These are phyloP conservation scores for Rhopalosiphum maidis DNA, from an alignment of 1,140 invertebrate species.

Conservation along the genomic window DNA sequence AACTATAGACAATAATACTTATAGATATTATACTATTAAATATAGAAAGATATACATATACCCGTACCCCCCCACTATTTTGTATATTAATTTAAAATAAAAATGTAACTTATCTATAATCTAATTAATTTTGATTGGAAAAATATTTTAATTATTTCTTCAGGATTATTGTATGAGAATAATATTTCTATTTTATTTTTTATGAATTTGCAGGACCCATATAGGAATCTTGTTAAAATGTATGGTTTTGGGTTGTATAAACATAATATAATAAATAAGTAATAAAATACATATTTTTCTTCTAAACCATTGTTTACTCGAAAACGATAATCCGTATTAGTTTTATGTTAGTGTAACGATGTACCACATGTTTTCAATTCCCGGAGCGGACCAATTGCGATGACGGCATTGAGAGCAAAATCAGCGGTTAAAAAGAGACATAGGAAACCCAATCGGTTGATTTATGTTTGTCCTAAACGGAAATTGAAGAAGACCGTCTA, in stretches of 20 bases:
- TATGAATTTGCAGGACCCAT: neutral
- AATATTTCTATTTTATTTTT: neutral
- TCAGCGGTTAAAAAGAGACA: slow-evolving; percentile 35
- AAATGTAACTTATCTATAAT: too few species aligned
- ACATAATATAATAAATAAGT: neutral
- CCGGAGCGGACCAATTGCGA: neutral
- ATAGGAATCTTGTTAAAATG: neutral
- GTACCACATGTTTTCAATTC: neutral
- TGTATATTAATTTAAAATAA: too few species aligned
- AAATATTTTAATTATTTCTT: too few species aligned
- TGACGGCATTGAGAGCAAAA: neutral
- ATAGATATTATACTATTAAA: too few species aligned
- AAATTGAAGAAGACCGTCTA: slow-evolving; percentile 42
- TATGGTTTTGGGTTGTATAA: neutral
- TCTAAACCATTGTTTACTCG: slow-evolving; percentile 4
- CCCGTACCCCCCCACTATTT: too few species aligned
- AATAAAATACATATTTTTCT: neutral
- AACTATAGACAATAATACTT: too few species aligned
- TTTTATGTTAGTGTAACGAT: neutral
- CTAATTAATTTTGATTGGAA: too few species aligned
- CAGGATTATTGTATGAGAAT: too few species aligned
- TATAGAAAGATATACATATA: too few species aligned
- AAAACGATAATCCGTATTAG: neutral
- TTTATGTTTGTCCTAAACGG: slow-evolving; percentile 53
- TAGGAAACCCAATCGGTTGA: slow-evolving; percentile 42